These are phyloP conservation scores for Megalurothrips usitatus DNA, from an alignment of 2,888 invertebrate genomes.

Conservation along the genomic window DNA sequence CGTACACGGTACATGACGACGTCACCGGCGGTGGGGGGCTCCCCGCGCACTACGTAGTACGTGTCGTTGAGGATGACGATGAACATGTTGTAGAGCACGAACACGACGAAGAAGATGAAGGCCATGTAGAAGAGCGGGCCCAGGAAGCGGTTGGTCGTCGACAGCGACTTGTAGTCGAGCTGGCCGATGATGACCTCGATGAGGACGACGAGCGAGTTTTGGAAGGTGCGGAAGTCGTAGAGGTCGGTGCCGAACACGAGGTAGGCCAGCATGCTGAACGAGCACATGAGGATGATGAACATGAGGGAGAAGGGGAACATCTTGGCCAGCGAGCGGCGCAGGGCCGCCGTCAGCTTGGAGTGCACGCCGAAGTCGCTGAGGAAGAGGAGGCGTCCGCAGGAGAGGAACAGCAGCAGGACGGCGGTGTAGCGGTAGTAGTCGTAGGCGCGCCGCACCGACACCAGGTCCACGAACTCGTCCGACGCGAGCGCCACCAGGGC, in stretches of 20 bases:
- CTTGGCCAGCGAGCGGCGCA: neutral
- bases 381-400: slow-evolving; percentile 1
- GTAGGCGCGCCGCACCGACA: neutral
- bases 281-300: slow-evolving; percentile 19
- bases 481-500: neutral
- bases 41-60: neutral
- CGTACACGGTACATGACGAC: neutral
- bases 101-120: slow-evolving; percentile 20
- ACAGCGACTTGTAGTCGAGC: slow-evolving; percentile 18
- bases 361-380: slow-evolving; percentile 5
- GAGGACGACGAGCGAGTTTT: neutral
- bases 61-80: slow-evolving; percentile 14
- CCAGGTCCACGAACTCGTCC: slow-evolving; percentile 7
- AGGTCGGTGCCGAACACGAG: slow-evolving; percentile 23
- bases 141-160: slow-evolving; percentile 6
- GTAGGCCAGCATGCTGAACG: slow-evolving; percentile 17
- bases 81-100: slow-evolving; percentile 18
- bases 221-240: slow-evolving; percentile 7
- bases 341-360: neutral
- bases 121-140: slow-evolving; percentile 21
- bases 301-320: neutral
- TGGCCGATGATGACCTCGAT: slow-evolving; percentile 4
- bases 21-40: neutral
- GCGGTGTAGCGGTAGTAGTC: neutral
- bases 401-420: neutral